These are phyloP conservation scores for Falco biarmicus DNA, from an alignment of 2,797 vertebrate species.

Conservation along the genomic window DNA sequence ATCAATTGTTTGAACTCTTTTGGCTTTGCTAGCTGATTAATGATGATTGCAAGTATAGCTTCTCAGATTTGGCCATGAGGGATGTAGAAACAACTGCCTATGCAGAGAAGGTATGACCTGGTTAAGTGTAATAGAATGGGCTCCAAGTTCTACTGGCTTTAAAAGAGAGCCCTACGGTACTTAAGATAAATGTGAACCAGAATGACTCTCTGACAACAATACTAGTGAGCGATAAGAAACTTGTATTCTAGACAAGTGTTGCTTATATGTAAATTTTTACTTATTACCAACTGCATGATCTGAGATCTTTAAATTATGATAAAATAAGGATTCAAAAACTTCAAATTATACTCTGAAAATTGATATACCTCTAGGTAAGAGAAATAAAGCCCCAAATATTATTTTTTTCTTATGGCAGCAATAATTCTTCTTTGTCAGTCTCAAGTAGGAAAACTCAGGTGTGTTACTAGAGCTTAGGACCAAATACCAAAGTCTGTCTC, in stretches of 20 bases:
- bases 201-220: background rate
- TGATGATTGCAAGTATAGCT: background rate
- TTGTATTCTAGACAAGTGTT: background rate
- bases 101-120: background rate
- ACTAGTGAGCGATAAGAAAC: accelerated
- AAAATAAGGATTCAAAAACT: background rate
- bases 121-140: background rate
- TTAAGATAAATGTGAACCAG: background rate
- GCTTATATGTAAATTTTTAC: background rate
- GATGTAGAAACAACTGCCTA: background rate
- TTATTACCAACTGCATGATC: background rate
- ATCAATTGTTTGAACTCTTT: background rate
- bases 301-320: background rate
- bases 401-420: background rate
- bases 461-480: background rate
- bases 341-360: background rate
- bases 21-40: background rate
- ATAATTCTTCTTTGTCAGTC: background rate
- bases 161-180: background rate
- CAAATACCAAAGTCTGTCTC: background rate
- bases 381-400: background rate
- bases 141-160: background rate
- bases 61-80: accelerated
- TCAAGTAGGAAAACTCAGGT: background rate
- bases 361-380: background rate